A percentile compares a stretch with the other conserved stretches of the same genome.
phyloP scores from a whole-genome alignment of 2,888 invertebrate species.

The Actias luna region DNA sequence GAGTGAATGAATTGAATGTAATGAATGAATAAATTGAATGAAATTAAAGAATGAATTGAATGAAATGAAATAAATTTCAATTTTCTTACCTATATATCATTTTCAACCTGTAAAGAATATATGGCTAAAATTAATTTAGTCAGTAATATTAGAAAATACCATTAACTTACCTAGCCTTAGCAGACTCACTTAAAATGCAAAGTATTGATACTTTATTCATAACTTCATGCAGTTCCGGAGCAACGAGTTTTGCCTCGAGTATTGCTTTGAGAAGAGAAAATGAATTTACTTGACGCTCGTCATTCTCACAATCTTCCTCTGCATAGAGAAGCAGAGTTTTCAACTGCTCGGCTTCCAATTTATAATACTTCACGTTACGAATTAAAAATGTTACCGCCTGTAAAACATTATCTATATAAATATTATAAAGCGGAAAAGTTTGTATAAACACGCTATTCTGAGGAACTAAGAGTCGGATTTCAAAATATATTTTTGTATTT shows the following conservation, averaged over 20 bases:
- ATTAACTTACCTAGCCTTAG: slow-evolving; percentile 63
- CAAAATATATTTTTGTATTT: too few species aligned
- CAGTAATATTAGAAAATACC: too few species aligned
- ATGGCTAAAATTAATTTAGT: too few species aligned
- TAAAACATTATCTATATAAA: slow-evolving; percentile 34
- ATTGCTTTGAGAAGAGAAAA: slow-evolving; percentile 94
- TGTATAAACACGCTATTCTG: too few species aligned
- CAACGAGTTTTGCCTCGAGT: slow-evolving; percentile 87
- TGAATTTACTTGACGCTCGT: slow-evolving; percentile 92
- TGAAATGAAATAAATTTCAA: too few species aligned
- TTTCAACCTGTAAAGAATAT: too few species aligned
- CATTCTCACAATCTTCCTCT: slow-evolving; percentile 94
- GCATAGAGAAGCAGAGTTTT: slow-evolving; percentile 92
- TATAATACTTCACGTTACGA: slow-evolving; percentile 88
- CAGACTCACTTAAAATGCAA: slow-evolving; percentile 88
- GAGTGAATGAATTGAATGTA: too few species aligned
- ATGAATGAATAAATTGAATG: too few species aligned
- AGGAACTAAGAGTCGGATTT: too few species aligned
- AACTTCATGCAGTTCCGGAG: slow-evolving; percentile 88
- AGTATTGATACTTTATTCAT: slow-evolving; percentile 91
- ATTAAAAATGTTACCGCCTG: slow-evolving; percentile 91
- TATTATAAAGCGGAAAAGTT: too few species aligned
- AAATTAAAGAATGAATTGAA: too few species aligned
- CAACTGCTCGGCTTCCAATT: slow-evolving; percentile 87
- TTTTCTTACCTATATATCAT: too few species aligned